Evolutionary conservation across 2,797 vertebrate species (phyloP), one percentile per base, ranked within the genome.

Genomic region (Hirundo rustica): DNA sequence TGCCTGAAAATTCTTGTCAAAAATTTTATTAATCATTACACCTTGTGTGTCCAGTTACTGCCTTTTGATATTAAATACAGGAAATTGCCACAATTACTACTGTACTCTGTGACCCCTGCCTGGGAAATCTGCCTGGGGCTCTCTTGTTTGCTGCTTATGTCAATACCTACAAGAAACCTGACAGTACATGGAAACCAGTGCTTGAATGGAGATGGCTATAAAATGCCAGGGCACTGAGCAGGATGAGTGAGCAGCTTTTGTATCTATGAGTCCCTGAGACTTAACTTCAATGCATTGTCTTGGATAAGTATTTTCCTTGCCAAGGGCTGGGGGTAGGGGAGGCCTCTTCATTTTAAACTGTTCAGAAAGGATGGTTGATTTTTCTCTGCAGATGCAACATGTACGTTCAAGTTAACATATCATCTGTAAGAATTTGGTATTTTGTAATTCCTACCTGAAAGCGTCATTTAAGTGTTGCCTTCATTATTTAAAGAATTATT

Each of bases 61-160:
- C 23, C 11, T 71, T 21, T 42, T 94, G 53, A 13, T 72, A 10
- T 23, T 36, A 34, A 58, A 38, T 27, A 58, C 11, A 55, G 30
- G 51, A 19, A 55, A 76, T 6, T 40, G 58, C 13, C 1, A 1
- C 2, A 3, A 3, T 10, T 57, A 16, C n/a, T 71, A 0, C n/a
- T 58, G 48, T 27, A 11, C 78, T 22, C 42, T 88, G 66, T 79
- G 67, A 38, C 20, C 5, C 20, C 20, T 0, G 2, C 34, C 54
- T 38, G 62, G 36, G 54, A 48, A 42, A 27, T 48, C 66, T 32
- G 48, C 77, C 20, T 0, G 0, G 26, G 62, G 50, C 62, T 60
- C n/a, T 75, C 18, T 44, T 38, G 12, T 40, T 58, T 32, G 10
- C 65, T 36, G 40, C 5, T 20, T 36, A 36, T 71, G 25, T 53